A percentile compares a stretch with the other conserved stretches of the same genome.
Conservation (phyloP, 2,113 vertebrate species). For the Nettapus auritus region DNA sequence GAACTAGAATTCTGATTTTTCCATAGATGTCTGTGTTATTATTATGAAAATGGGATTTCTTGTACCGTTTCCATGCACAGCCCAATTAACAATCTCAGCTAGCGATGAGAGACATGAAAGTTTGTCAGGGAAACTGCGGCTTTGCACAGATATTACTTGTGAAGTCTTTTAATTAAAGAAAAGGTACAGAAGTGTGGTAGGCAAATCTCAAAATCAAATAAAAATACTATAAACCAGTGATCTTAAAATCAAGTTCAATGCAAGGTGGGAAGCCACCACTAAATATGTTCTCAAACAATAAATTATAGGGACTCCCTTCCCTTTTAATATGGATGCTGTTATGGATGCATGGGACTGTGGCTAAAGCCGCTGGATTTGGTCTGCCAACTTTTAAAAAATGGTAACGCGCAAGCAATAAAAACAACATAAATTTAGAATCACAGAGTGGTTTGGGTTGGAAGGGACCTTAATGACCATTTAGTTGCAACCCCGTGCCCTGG, state of each 20-base stretch:
- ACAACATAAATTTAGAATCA: not conserved
- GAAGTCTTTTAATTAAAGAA: not conserved
- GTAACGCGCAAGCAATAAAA: not conserved
- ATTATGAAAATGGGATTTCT: not conserved
- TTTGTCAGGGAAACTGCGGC: not conserved
- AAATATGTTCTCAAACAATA: not conserved
- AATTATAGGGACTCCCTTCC: fast-evolving
- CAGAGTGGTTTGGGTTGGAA: too few relatives aligned
- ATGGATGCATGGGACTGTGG: not conserved
- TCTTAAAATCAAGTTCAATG: not conserved
- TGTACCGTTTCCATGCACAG: not conserved
- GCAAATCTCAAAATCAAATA: not conserved
- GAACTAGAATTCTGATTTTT: not conserved
- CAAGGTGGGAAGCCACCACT: too few relatives aligned
- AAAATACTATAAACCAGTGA: not conserved
- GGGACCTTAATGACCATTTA: too few relatives aligned
- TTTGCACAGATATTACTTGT: not conserved
- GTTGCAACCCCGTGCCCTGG: too few relatives aligned
- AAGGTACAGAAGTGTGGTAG: not conserved
- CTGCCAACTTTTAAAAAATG: not conserved
- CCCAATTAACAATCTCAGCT: not conserved
- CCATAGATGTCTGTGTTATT: not conserved
- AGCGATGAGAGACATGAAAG: not conserved
- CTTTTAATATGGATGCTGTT: not conserved
- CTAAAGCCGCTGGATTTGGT: not conserved